These are phyloP conservation scores for Myopa tessellatipennis DNA, from an alignment of 2,888 invertebrate species.

Conservation along the genomic window DNA sequence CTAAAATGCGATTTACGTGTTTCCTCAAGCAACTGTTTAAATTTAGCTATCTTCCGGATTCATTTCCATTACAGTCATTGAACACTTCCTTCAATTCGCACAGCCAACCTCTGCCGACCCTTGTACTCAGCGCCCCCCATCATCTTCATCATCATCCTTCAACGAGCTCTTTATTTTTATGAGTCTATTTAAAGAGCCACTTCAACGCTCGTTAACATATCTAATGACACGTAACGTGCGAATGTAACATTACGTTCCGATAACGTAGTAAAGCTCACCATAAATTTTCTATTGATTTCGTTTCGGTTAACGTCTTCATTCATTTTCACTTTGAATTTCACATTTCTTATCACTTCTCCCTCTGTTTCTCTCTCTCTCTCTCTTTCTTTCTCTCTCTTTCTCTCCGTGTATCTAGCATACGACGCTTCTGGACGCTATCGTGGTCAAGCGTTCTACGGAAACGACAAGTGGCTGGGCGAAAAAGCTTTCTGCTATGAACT, in stretches of 20 bases:
- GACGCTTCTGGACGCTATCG: slow-evolving; percentile 85
- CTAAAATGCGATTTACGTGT: too few species aligned
- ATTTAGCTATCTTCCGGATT: too few species aligned
- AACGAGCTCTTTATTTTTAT: too few species aligned
- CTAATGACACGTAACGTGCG: too few species aligned
- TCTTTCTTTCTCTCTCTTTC: slow-evolving; percentile 4
- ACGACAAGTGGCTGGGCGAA: slow-evolving; percentile 86
- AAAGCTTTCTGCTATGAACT: slow-evolving; percentile 76
- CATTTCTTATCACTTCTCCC: background rate
- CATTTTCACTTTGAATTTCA: background rate
- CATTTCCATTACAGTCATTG: too few species aligned
- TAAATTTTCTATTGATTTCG: background rate
- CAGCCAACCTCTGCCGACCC: too few species aligned
- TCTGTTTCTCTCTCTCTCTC: background rate
- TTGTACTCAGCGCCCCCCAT: too few species aligned
- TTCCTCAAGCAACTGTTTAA: too few species aligned
- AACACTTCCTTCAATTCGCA: too few species aligned
- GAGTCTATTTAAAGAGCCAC: too few species aligned
- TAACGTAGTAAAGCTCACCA: background rate
- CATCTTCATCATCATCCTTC: too few species aligned
- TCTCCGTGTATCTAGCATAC: slow-evolving; percentile 71
- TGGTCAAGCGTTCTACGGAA: slow-evolving; percentile 81
- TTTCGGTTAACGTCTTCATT: background rate
- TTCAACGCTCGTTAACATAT: too few species aligned
- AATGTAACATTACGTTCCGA: background rate